A percentile compares a stretch with the other conserved stretches of the same genome.
phyloP scores from a whole-genome alignment of 2,888 invertebrate genomes.

The Ormyrus rosae region DNA sequence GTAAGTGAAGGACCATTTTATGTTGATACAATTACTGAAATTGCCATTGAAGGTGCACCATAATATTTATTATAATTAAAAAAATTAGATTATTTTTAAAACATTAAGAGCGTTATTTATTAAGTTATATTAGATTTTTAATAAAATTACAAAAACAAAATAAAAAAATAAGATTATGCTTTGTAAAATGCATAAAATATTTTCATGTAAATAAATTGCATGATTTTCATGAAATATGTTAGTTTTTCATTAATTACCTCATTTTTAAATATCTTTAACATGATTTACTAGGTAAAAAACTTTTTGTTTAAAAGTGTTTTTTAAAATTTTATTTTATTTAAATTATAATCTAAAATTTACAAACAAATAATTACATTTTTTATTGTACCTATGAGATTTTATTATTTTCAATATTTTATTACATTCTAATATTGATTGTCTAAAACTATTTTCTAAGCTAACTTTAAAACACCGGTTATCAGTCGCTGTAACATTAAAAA shows the following conservation, averaged over 20 bases:
- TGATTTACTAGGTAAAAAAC: too few species aligned
- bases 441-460: too few species aligned
- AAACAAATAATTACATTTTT: too few species aligned
- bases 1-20: constrained; percentile 88
- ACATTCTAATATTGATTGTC: too few species aligned
- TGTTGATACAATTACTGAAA: constrained; percentile 82
- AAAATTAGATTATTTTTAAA: constrained; percentile 33
- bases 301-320: too few species aligned
- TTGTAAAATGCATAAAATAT: constrained; percentile 32
- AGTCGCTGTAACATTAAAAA: too few species aligned
- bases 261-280: too few species aligned
- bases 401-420: too few species aligned
- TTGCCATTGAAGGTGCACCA: constrained; percentile 84
- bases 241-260: background rate
- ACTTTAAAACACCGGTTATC: too few species aligned
- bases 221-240: constrained; percentile 3
- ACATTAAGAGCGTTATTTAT: background rate
- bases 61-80: constrained; percentile 58
- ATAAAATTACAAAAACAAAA: constrained; percentile 9
- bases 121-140: constrained; percentile 38
- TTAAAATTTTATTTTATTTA: too few species aligned
- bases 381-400: too few species aligned
- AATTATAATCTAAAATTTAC: too few species aligned
- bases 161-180: constrained; percentile 16
- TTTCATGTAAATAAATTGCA: constrained; percentile 44